Conservation (phyloP, 2,797 vertebrate genomes). For the Hemibagrus guttatus region DNA sequence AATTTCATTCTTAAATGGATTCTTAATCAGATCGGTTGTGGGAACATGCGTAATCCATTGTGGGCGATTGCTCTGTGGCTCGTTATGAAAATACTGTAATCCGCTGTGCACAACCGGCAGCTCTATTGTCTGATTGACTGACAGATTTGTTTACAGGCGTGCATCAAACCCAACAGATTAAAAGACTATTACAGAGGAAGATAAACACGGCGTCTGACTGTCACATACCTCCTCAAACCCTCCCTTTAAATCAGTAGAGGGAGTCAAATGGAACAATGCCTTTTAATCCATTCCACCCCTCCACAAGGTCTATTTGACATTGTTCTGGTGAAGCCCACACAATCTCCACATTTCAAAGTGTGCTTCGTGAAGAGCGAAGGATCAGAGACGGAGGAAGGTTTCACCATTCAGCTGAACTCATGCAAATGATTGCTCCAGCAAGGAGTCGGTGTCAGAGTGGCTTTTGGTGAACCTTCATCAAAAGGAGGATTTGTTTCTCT, state of each 20-base stretch:
- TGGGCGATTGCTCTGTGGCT: conserved; percentile 56
- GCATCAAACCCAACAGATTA: conserved; percentile 80
- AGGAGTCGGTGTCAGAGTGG: conserved; percentile 62
- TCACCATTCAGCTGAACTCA: conserved; percentile 68
- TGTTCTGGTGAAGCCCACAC: conserved; percentile 68
- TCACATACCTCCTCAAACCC: conserved; percentile 63
- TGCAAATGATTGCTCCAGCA: conserved; percentile 55
- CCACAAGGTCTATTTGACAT: conserved; percentile 73
- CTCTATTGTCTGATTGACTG: conserved; percentile 76
- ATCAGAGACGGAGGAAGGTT: conserved; percentile 59
- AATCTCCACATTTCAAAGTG: conserved; percentile 67
- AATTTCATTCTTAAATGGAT: conserved; percentile 51
- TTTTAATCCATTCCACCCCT: conserved; percentile 75
- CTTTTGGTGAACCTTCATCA: conserved; percentile 63
- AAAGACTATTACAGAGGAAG: conserved; percentile 68
- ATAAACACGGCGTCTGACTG: conserved; percentile 73
- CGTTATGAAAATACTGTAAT: conserved; percentile 73
- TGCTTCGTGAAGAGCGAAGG: conserved; percentile 53
- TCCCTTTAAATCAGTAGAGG: conserved; percentile 55
- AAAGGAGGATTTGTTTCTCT: conserved; percentile 56
- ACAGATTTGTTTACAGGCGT: conserved; percentile 80
- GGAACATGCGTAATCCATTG: conserved; percentile 66
- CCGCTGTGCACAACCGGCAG: conserved; percentile 76
- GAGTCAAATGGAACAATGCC: conserved; percentile 74
- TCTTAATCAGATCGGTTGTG: conserved; percentile 79